phyloP scores from a whole-genome alignment of 2,113 vertebrate species.

The Holacanthus passer region DNA sequence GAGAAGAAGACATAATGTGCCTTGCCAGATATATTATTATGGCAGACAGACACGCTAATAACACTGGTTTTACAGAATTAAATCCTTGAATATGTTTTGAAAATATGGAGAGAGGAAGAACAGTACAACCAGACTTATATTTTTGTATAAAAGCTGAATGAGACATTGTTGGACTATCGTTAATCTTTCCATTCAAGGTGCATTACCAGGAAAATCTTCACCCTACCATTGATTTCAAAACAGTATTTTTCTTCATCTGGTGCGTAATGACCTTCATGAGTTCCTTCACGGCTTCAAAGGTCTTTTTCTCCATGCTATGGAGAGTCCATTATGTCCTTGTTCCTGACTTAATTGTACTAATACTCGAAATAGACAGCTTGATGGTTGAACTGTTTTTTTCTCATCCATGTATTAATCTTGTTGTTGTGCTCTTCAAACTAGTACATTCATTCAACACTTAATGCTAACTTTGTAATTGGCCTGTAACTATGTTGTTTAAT shows the following conservation, averaged over 20 bases:
- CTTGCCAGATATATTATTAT: background rate
- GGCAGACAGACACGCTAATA: background rate
- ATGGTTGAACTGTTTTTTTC: background rate
- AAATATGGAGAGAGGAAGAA: background rate
- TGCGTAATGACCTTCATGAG: background rate
- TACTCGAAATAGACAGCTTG: background rate
- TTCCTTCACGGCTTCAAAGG: conserved; percentile 1
- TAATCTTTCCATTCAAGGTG: background rate
- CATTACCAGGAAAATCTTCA: background rate
- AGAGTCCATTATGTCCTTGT: background rate
- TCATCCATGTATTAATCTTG: background rate
- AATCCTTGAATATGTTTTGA: background rate
- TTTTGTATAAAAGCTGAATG: background rate
- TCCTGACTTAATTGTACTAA: background rate
- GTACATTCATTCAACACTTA: conserved; percentile 27
- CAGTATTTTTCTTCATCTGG: background rate
- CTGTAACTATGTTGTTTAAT: conserved; percentile 36
- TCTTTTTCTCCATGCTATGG: background rate
- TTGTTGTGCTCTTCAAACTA: conserved; percentile 19
- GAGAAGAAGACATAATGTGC: background rate
- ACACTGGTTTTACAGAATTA: background rate
- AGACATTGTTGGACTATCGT: too few species aligned
- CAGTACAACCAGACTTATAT: background rate
- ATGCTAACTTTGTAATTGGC: conserved; percentile 45
- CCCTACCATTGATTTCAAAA: background rate